Percentiles rank a stretch among this genome's conserved stretches.
phyloP scores from a whole-genome alignment of 2,113 vertebrate genomes.

The Microcebus ravelobensis region DNA sequence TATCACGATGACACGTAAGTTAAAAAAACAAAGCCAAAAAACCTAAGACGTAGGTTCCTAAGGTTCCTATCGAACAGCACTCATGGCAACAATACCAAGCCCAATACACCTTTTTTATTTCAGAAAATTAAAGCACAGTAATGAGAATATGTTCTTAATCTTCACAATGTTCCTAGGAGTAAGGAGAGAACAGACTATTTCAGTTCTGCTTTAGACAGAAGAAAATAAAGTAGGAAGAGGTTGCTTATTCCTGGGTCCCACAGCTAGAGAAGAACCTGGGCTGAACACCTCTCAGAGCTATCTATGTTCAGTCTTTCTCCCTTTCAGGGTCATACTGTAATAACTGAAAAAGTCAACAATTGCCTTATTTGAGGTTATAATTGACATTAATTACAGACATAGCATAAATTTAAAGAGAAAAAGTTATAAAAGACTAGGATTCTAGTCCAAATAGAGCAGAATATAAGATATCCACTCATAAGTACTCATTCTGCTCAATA shows the following conservation, averaged over 20 bases:
- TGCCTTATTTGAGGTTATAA: neutral
- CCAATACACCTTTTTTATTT: neutral
- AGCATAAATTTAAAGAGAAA: neutral
- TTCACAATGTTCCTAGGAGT: neutral
- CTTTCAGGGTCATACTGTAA: neutral
- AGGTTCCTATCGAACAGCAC: neutral
- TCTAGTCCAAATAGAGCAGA: neutral
- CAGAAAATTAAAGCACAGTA: neutral
- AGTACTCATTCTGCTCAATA: neutral
- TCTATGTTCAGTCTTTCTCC: neutral
- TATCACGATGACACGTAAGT: neutral
- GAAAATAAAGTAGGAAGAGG: neutral
- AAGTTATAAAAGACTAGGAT: neutral
- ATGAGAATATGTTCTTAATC: neutral
- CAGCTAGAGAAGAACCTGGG: neutral
- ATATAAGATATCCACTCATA: neutral
- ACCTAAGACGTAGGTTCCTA: neutral
- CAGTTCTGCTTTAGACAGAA: neutral
- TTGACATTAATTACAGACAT: neutral
- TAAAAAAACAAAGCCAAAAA: neutral
- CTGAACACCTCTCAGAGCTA: neutral
- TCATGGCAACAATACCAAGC: neutral
- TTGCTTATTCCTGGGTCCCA: neutral
- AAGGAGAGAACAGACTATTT: neutral
- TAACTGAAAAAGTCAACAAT: neutral